Percentiles rank a stretch among this genome's conserved stretches.
Conservation (phyloP, 2,888 invertebrate genomes). For the Oscheius sp. region DNA sequence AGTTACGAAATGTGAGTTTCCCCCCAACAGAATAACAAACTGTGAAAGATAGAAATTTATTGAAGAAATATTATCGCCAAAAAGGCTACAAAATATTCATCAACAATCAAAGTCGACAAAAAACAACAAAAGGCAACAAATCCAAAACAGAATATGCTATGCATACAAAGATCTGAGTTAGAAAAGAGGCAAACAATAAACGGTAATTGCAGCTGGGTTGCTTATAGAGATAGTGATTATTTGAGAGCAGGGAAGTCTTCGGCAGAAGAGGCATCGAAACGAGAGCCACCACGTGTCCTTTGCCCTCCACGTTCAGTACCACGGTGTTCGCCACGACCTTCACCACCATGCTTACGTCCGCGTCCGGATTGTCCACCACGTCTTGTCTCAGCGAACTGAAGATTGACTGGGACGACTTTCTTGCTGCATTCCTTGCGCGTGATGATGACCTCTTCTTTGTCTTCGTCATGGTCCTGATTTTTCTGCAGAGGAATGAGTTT, state of each 20-base stretch:
- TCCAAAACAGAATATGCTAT: constrained; percentile 22
- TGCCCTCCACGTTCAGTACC: constrained; percentile 39
- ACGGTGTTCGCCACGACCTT: constrained; percentile 47
- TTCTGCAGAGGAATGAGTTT: constrained; percentile 64
- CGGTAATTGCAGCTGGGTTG: constrained; percentile 12
- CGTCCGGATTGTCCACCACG: constrained; percentile 38
- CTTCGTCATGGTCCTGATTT: constrained; percentile 56
- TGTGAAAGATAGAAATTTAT: no score
- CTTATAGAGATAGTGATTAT: constrained; percentile 37
- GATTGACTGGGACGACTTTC: constrained; percentile 61
- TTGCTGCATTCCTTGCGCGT: constrained; percentile 49
- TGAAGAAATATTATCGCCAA: no score
- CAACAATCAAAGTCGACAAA: neutral
- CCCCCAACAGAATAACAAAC: neutral
- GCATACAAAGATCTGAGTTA: constrained; percentile 16
- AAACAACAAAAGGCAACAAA: constrained; percentile 13
- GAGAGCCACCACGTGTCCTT: constrained; percentile 37
- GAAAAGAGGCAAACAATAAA: constrained; percentile 14
- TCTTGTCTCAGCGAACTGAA: constrained; percentile 53
- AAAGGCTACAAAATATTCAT: constrained; percentile 10
- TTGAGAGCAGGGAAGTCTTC: constrained; percentile 68
- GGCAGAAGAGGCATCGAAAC: constrained; percentile 49
- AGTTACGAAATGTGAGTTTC: constrained; percentile 22
- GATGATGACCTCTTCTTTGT: constrained; percentile 55
- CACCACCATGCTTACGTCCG: constrained; percentile 38